Conservation (phyloP, 2,888 invertebrate genomes). For the Eulithis testata region DNA sequence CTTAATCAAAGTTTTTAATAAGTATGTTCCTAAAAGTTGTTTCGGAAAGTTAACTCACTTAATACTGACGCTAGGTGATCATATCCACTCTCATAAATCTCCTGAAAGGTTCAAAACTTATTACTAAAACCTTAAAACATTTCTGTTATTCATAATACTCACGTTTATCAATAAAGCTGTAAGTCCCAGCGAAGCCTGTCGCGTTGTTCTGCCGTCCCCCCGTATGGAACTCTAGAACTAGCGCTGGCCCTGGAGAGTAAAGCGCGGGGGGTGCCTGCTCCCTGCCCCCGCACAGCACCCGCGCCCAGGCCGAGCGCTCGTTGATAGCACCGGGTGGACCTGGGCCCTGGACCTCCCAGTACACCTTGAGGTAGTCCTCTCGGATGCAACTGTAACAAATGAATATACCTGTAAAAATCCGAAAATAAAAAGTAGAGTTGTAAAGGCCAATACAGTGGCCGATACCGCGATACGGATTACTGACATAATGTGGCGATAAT, state of each 20-base stretch:
- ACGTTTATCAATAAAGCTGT: slow-evolving; percentile 91
- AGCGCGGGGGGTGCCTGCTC: slow-evolving; percentile 88
- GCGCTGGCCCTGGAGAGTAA: slow-evolving; percentile 89
- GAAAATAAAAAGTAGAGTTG: not conserved
- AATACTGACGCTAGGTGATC: too few species aligned
- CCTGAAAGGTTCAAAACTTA: too few species aligned
- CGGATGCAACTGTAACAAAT: slow-evolving; percentile 88
- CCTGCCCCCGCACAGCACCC: slow-evolving; percentile 88
- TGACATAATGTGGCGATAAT: too few species aligned
- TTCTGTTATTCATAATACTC: slow-evolving; percentile 59
- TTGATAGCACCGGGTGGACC: slow-evolving; percentile 89
- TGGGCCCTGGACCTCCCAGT: slow-evolving; percentile 89
- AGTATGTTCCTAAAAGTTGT: too few species aligned
- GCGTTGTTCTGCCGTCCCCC: slow-evolving; percentile 75
- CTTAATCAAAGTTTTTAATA: too few species aligned
- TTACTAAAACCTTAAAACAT: too few species aligned
- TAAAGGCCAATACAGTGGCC: not conserved
- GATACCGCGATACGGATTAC: too few species aligned
- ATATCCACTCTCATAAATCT: too few species aligned
- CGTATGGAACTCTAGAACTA: slow-evolving; percentile 91
- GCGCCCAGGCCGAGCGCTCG: slow-evolving; percentile 90
- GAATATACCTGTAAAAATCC: not conserved
- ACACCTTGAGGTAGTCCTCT: slow-evolving; percentile 91
- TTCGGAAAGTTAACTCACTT: too few species aligned
- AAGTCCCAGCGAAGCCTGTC: slow-evolving; percentile 90